Evolutionary conservation across 2,888 invertebrate species (phyloP).

Genomic region (Dasypogon diadema): DNA sequence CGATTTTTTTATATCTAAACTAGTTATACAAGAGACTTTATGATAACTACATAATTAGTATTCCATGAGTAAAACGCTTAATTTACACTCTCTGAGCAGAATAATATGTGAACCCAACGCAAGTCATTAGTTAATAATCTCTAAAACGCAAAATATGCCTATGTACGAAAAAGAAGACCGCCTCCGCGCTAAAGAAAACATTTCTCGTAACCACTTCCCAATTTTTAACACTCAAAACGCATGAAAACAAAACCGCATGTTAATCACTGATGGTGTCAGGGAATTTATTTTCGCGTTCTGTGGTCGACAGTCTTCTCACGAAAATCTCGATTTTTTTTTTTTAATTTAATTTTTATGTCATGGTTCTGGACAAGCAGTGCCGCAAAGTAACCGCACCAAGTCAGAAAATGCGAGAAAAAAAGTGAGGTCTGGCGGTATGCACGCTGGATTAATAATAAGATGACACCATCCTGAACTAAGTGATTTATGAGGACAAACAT

Average conservation of each 20-base stretch:
- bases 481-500: constrained; percentile 48
- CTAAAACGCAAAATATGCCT: too few relatives aligned
- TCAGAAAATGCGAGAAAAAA: background rate
- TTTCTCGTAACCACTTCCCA: background rate
- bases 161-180: too few relatives aligned
- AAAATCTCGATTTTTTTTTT: background rate
- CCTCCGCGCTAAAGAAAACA: too few relatives aligned
- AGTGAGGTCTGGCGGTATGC: constrained; percentile 12
- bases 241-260: constrained; percentile 30
- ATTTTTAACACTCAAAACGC: background rate
- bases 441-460: constrained; percentile 44
- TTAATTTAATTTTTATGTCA: constrained; percentile 37
- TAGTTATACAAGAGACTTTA: too few relatives aligned
- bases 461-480: constrained; percentile 32
- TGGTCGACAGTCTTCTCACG: background rate
- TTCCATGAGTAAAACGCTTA: too few relatives aligned
- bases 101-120: too few relatives aligned
- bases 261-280: constrained; percentile 2
- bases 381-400: background rate
- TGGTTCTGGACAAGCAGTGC: background rate
- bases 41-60: too few relatives aligned
- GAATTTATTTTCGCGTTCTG: constrained; percentile 12
- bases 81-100: too few relatives aligned
- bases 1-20: too few relatives aligned
- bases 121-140: too few relatives aligned